phyloP scores from a whole-genome alignment of 30 jellyfish, hydroid and myxozoan genomes.

The Aurelia coerulea region DNA sequence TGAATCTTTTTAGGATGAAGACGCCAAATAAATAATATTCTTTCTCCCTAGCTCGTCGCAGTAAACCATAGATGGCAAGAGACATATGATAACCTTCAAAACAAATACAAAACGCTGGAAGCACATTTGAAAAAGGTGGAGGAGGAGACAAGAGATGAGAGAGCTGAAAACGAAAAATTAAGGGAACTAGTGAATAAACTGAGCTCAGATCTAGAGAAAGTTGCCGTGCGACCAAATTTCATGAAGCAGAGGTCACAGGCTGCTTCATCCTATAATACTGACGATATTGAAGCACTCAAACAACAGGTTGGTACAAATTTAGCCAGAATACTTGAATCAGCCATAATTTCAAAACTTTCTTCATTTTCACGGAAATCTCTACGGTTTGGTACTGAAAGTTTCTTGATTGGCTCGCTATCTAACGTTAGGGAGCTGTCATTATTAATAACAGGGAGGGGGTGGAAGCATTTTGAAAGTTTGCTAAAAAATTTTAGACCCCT shows the following conservation, averaged over 20 bases:
- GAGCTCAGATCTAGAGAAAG: conserved; percentile 29
- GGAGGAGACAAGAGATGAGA: conserved; percentile 14
- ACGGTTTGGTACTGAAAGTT: too few species aligned
- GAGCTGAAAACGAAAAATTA: conserved; percentile 42
- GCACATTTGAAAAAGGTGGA: conserved; percentile 15
- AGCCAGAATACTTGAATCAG: too few species aligned
- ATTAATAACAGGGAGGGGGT: too few species aligned
- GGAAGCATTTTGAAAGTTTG: too few species aligned
- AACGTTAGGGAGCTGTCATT: too few species aligned
- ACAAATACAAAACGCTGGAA: conserved; percentile 20
- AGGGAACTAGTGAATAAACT: conserved; percentile 18
- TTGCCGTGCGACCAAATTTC: neutral
- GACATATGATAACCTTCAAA: conserved; percentile 11
- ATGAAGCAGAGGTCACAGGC: neutral
- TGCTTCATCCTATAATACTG: conserved; percentile 13
- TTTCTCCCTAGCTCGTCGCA: conserved; percentile 30
- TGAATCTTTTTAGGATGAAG: too few species aligned
- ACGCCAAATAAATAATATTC: neutral
- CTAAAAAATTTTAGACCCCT: too few species aligned
- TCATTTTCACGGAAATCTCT: too few species aligned
- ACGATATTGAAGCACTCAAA: conserved; percentile 70
- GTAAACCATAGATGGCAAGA: conserved; percentile 50
- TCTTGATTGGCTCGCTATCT: too few species aligned
- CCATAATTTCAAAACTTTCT: too few species aligned
- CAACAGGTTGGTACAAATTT: conserved; percentile 54